Evolutionary conservation across 2,797 vertebrate species (phyloP).

Genomic region (Melanotaenia nigrans): DNA sequence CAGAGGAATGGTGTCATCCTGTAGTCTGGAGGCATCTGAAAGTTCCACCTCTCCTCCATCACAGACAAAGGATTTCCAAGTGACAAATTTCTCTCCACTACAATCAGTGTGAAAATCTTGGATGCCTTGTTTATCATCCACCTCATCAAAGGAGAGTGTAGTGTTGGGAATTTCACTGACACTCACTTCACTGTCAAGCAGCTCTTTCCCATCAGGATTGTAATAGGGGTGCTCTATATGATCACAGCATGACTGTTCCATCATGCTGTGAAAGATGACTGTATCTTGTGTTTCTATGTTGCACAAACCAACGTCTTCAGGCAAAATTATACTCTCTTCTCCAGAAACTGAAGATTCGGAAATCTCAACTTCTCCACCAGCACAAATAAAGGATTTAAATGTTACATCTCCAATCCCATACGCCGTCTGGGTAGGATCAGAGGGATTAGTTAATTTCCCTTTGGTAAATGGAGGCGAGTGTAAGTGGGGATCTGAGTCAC

Average conservation of each 20-base stretch:
- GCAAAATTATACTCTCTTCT: slow-evolving; percentile 65
- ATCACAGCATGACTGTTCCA: slow-evolving; percentile 32
- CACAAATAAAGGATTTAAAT: slow-evolving; percentile 73
- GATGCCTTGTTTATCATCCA: not conserved
- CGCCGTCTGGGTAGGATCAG: slow-evolving; percentile 1
- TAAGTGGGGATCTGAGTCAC: slow-evolving; percentile 15
- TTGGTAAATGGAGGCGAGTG: slow-evolving; percentile 15
- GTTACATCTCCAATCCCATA: slow-evolving; percentile 63
- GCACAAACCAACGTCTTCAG: slow-evolving; percentile 21
- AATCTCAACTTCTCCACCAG: slow-evolving; percentile 72
- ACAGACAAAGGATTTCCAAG: slow-evolving; percentile 60
- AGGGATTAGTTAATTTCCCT: slow-evolving; percentile 1
- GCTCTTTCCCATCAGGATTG: slow-evolving; percentile 26
- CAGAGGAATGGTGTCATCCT: slow-evolving; percentile 59
- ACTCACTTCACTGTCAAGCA: slow-evolving; percentile 1
- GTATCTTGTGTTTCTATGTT: slow-evolving; percentile 41
- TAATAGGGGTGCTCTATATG: slow-evolving; percentile 70
- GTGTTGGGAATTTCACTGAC: slow-evolving; percentile 8
- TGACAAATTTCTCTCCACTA: slow-evolving; percentile 33
- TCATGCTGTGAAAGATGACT: slow-evolving; percentile 41
- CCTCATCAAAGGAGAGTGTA: not conserved
- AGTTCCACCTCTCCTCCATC: slow-evolving; percentile 69
- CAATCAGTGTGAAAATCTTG: slow-evolving; percentile 17
- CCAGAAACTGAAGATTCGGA: slow-evolving; percentile 30
- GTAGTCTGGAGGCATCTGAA: slow-evolving; percentile 46